These are phyloP conservation scores for Arizona elegans DNA, from an alignment of 2,113 vertebrate species.

Conservation along the genomic window DNA sequence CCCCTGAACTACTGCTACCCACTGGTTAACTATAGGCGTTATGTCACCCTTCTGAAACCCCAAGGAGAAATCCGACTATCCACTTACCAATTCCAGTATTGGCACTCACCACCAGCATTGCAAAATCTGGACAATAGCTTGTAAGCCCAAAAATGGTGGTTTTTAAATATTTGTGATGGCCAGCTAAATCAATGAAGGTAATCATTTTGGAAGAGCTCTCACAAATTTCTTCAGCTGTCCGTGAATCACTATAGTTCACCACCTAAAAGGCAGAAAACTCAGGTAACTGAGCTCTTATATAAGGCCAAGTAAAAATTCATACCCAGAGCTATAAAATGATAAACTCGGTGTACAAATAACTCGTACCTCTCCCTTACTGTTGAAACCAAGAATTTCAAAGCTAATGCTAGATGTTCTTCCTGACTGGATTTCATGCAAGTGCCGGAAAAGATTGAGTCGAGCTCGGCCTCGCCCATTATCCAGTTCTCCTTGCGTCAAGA, in stretches of 20 bases:
- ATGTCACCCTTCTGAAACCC: not conserved
- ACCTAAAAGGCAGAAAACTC: conserved; percentile 71
- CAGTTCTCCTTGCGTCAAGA: conserved; percentile 94
- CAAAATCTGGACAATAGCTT: conserved; percentile 98
- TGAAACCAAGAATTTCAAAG: conserved; percentile 98
- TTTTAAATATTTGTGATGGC: conserved; percentile 97
- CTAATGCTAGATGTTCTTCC: conserved; percentile 98
- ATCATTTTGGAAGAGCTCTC: conserved; percentile 99
- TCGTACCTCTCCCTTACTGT: conserved; percentile 93
- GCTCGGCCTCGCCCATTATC: conserved; percentile 95
- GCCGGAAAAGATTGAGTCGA: conserved; percentile 96
- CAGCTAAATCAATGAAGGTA: conserved; percentile 97
- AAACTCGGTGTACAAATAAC: not conserved
- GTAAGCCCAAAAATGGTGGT: conserved; percentile 98
- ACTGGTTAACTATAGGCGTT: not conserved
- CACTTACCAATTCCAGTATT: conserved; percentile 94
- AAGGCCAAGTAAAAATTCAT: not conserved
- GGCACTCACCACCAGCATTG: conserved; percentile 94
- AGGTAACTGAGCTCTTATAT: not conserved
- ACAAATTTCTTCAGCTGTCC: conserved; percentile 96
- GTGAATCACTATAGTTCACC: conserved; percentile 97
- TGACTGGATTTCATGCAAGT: conserved; percentile 97
- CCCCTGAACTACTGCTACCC: not conserved
- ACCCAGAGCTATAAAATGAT: not conserved
- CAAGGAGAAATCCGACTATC: not conserved